Evolutionary conservation across 2,113 vertebrate genomes (phyloP).

Genomic region (Martes martes): DNA sequence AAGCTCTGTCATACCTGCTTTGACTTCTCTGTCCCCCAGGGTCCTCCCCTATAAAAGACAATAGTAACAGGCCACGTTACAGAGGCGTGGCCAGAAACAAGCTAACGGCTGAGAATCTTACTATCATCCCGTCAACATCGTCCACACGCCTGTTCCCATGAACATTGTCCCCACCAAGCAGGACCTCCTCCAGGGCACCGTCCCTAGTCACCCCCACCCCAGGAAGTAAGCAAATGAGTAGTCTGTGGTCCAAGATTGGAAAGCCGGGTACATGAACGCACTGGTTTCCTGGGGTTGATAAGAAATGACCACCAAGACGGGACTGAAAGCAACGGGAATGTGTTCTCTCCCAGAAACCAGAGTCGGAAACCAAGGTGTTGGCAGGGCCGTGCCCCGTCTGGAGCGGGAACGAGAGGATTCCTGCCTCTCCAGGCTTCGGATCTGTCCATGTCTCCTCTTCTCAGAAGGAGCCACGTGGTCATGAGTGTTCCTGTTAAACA

Average conservation of each 20-base stretch:
- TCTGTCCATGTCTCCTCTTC: not conserved
- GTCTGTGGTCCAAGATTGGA: not conserved
- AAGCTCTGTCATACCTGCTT: not conserved
- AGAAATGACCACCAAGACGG: not conserved
- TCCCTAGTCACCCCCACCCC: not conserved
- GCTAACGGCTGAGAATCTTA: not conserved
- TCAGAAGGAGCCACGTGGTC: not conserved
- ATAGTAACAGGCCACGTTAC: fast-evolving
- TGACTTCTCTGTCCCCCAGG: not conserved
- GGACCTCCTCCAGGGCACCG: no score
- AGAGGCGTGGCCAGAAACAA: fast-evolving
- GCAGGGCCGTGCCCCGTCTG: not conserved
- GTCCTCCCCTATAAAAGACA: not conserved
- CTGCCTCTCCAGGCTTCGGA: not conserved
- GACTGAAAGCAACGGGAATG: not conserved
- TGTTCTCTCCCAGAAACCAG: not conserved
- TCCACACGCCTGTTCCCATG: not conserved
- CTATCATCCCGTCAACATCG: fast-evolving
- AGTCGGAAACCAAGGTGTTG: not conserved
- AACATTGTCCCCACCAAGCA: not conserved
- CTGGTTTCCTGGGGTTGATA: not conserved
- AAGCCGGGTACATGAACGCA: not conserved
- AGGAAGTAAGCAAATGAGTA: not conserved
- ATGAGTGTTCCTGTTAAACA: not conserved
- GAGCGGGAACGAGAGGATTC: not conserved